These are phyloP conservation scores for Melanotaenia trifasciata DNA, from an alignment of 2,797 vertebrate genomes.

Conservation along the genomic window DNA sequence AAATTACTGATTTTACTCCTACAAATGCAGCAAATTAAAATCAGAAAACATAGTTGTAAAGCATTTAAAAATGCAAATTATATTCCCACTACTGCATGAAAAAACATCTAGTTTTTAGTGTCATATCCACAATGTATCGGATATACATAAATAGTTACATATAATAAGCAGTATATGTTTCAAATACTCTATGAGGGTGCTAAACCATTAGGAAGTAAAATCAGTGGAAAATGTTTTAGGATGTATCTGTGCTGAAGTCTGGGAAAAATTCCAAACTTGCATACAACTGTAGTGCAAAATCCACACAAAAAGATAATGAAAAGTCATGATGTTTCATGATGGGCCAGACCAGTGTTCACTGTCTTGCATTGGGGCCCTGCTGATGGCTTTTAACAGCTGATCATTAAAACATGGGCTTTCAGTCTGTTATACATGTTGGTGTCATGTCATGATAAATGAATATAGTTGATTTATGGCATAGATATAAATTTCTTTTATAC, in stretches of 20 bases:
- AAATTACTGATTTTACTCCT: background rate
- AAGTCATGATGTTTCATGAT: background rate
- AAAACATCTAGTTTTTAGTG: background rate
- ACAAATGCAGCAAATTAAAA: background rate
- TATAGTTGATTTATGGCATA: conserved; percentile 5
- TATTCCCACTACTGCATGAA: background rate
- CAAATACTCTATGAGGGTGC: too few relatives aligned
- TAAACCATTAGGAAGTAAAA: too few relatives aligned
- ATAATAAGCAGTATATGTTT: too few relatives aligned
- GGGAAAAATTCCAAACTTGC: background rate
- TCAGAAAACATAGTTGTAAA: background rate
- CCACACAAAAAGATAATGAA: background rate
- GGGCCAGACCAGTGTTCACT: background rate
- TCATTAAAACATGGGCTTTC: background rate
- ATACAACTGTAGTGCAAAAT: background rate
- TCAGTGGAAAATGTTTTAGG: too few relatives aligned
- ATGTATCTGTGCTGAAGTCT: too few relatives aligned
- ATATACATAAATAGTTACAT: too few relatives aligned
- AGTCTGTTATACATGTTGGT: background rate
- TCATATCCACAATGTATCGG: background rate
- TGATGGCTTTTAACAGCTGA: background rate
- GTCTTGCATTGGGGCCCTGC: background rate
- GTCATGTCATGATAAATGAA: background rate
- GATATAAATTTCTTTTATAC: background rate
- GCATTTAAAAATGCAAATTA: background rate